phyloP scores from a whole-genome alignment of 2,113 vertebrate species.

The Crotophaga sulcirostris region DNA sequence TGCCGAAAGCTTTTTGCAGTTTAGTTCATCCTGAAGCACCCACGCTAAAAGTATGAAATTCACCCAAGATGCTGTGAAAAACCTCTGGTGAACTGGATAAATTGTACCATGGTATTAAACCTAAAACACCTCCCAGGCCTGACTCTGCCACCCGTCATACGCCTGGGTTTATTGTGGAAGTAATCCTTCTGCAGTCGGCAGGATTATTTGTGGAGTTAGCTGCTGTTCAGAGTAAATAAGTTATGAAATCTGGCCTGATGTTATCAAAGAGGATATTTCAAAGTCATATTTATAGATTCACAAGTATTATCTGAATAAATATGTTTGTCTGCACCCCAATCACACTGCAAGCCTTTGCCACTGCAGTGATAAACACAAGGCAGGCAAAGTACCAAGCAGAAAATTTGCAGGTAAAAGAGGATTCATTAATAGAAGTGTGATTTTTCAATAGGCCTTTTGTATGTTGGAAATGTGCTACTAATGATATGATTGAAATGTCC shows the following conservation, averaged over 20 bases:
- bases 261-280: not conserved
- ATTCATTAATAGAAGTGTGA: not conserved
- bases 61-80: not conserved
- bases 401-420: not conserved
- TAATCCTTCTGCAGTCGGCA: not conserved
- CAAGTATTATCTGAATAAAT: not conserved
- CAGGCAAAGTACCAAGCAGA: not conserved
- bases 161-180: not conserved
- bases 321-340: not conserved
- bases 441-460: not conserved
- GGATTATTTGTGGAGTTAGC: slow-evolving; percentile 6
- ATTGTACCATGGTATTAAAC: rapidly evolving
- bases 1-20: not conserved
- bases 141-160: rapidly evolving
- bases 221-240: slow-evolving; percentile 25
- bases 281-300: not conserved
- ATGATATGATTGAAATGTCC: not conserved
- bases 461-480: not conserved
- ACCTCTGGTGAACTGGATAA: rapidly evolving
- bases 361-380: not conserved
- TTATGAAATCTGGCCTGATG: slow-evolving; percentile 20
- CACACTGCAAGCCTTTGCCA: rapidly evolving
- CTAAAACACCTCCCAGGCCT: not conserved
- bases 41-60: not conserved
- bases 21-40: not conserved